Evolutionary conservation across 2,113 vertebrate genomes (phyloP), one percentile per base, ranked within the genome.

Genomic region (Zosterops hypoxanthus): DNA sequence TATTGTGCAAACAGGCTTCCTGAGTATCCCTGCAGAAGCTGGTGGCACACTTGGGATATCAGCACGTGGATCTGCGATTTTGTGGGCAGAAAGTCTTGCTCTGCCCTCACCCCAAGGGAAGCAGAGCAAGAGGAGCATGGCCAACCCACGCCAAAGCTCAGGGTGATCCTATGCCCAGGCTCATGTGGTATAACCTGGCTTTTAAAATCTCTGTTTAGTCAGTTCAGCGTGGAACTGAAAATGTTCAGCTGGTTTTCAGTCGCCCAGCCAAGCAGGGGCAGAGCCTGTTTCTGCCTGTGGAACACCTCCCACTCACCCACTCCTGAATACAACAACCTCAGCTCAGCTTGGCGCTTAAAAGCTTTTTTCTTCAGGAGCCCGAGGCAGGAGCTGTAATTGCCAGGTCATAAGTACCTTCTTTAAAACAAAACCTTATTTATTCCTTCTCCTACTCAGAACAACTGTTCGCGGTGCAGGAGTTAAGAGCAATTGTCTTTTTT

Each of bases 341-440:
- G 60, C 80, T 18, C 18, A 81, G 52, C 39, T 59, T 41, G 64
- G 50, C 89, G 25, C 83, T 66, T 63, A 33, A 75, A 87, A 86
- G 81, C 22, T 63, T 92, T 77, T 85, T 78, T 16, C 72, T 59
- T 56, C 81, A 60, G 89, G 42, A 89, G 84, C 93, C 90, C 4
- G 78, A 89, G 92, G 93, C 92, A 75, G 56, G 36, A 79, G 65
- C 82, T 82, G 65, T 59, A 91, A 93, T 64, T 96, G 81, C 73
- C 61, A 87, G 73, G 73, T 91, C 65, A 2, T 42, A 82, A 94
- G 87, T 25, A 60, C 23, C 25, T 87, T 76, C 81, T 86, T 92
- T 76, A 84, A 78, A 94, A 79, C 39, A 87, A 94, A 84, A 82
- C 44, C 77, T 84, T 89, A 71, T 59, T 94, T 91, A 68, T 91